Evolutionary conservation across 2,797 vertebrate species (phyloP), one percentile per base, ranked within the genome.

Genomic region (Myotis myotis): DNA sequence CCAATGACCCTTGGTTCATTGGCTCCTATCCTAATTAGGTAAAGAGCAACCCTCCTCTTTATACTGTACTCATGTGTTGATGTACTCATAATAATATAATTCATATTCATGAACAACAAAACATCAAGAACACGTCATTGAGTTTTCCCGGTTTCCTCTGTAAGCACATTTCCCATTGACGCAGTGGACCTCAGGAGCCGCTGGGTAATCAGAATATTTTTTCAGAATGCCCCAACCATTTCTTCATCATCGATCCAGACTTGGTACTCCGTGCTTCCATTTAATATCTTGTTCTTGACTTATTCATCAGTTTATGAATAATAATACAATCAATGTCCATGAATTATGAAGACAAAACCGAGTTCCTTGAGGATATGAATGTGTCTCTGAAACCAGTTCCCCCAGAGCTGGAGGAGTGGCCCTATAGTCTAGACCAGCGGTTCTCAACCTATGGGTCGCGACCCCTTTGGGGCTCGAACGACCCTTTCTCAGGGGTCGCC

Each of bases 161-260:
- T 6, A 25, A 25, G 78, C n/a, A 80, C 55, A 72, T 71, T 92
- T 87, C 49, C 78, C 74, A 28, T 1, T 17, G 11, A n/a, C 3
- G 8, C 9, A 28, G 4, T 0, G 16, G 72, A 68, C 87, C 84
- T 81, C 92, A 85, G 93, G 20, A 33, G 22, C 62, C 23, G n/a
- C 53, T 8, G 84, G 81, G 41, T 87, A 89, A 94, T 75, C 68
- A 78, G 66, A 76, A 49, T 2, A 23, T 22, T 20, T 25, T n/a
- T 82, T 90, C 93, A 89, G 84, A 94, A 94, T 64, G 71, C 76
- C 87, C 84, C 87, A 53, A 16, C 9, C 81, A n/a, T 8, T 5
- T 74, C 41, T 36, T 49, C 87, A 71, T 93, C 87, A n/a, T 25
- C 2, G 93, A 80, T 51, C 87, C 87, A 71, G 16, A 83, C 51